Conservation (phyloP, 2,888 invertebrate species). For the Muschampia plurimacula region DNA sequence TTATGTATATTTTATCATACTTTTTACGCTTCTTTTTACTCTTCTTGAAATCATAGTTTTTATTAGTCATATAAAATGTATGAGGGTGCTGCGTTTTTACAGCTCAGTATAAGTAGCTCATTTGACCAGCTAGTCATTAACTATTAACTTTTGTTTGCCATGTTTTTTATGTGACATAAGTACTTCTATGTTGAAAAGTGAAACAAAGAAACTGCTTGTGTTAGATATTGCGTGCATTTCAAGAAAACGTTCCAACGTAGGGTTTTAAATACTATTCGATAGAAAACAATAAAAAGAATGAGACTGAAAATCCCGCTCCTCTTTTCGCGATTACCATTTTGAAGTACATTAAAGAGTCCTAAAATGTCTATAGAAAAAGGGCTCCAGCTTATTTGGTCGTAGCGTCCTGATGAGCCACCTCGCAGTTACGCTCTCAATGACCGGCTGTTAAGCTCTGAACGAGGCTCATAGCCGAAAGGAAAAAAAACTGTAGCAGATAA, state of each 20-base stretch:
- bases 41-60: too few species aligned
- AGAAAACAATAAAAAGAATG: constrained; percentile 1
- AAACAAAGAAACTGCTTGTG: too few species aligned
- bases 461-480: constrained; percentile 62
- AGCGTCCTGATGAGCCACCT: constrained; percentile 74
- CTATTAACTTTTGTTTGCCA: too few species aligned
- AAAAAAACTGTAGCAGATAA: constrained; percentile 57
- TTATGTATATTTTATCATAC: too few species aligned
- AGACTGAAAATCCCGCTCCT: constrained; percentile 44
- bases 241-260: neutral
- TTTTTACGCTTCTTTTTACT: too few species aligned
- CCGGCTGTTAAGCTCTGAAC: constrained; percentile 71
- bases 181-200: too few species aligned
- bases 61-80: too few species aligned
- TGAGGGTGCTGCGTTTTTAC: too few species aligned
- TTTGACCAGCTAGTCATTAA: too few species aligned
- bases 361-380: constrained; percentile 46
- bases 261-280: neutral
- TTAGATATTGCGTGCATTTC: too few species aligned
- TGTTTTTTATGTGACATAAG: too few species aligned
- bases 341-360: constrained; percentile 44
- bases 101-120: too few species aligned
- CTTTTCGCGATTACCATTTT: constrained; percentile 46
- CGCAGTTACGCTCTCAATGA: constrained; percentile 72
- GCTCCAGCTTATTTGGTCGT: constrained; percentile 61